Evolutionary conservation across 2,888 invertebrate genomes (phyloP), one percentile per base, ranked within the genome.

Genomic region (Hesperia comma): DNA sequence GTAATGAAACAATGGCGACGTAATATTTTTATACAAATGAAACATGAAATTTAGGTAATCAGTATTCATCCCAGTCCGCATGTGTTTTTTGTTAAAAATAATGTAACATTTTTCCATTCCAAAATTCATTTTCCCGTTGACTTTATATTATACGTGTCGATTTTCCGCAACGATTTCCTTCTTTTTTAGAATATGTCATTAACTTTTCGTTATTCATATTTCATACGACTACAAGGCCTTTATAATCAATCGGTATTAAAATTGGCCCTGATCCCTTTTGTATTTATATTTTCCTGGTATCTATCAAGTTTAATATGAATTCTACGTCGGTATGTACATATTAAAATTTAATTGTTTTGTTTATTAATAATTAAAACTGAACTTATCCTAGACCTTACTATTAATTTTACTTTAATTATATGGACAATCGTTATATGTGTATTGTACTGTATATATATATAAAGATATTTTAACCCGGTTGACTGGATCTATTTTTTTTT

Each of bases 41-140:
- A 49, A 49, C 17, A 49, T 49, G 19, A 19, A 10, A 10, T 19
- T 4, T 19, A 8, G 10, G 12, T 19, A 19, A 49, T 49, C 49
- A 49, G 49, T 49, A 49, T 49, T 49, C 19, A 49, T 49, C 19
- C 19, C 49, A 49, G 8, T 49, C 19, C 49, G 19, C 49, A 19
- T 49, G 49, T 49, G 12, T 49, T 49, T 49, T 49, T 49, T 49
- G 19, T 49, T 19, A 49, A 37, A 46, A 49, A 19, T 49, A 49
- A 19, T 49, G 19, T 49, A 49, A 46, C 19, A 49, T 49, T 49
- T 49, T 61, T 37, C 60, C 61, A 17, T 37, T 51, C 33, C 19
- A 21, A 61, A 51, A 19, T 51, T 61, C 51, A 61, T 51, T 61
- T 61, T 61, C 51, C 49, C 19, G 61, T 33, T 51, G 37, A 61